Conservation (phyloP, 2,888 invertebrate species). For the Teinopalpus imperialis region DNA sequence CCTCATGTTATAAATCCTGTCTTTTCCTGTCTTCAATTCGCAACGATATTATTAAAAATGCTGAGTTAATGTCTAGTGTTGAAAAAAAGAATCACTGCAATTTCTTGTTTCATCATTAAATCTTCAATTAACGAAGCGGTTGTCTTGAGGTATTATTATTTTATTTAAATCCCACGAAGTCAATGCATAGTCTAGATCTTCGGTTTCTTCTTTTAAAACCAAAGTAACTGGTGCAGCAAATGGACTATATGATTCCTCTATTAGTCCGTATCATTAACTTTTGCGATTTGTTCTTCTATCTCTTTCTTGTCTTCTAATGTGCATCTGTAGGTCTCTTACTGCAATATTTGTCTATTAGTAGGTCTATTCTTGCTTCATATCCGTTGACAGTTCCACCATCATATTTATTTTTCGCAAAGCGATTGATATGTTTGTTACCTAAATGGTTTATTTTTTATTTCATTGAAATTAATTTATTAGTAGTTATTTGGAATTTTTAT, state of each 20-base stretch:
- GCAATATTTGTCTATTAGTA: too few species aligned
- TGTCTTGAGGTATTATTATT: slow-evolving; percentile 41
- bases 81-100: slow-evolving; percentile 43
- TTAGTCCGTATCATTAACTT: too few species aligned
- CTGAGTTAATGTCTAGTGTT: slow-evolving; percentile 46
- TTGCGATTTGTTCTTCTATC: background rate
- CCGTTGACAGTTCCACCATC: too few species aligned
- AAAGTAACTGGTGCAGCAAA: slow-evolving; percentile 32
- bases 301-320: background rate
- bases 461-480: too few species aligned
- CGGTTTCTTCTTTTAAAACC: slow-evolving; percentile 28
- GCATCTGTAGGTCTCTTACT: too few species aligned
- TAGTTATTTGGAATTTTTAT: too few species aligned
- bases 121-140: slow-evolving; percentile 44
- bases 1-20: slow-evolving; percentile 36
- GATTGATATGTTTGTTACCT: too few species aligned
- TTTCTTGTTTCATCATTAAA: slow-evolving; percentile 41
- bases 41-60: slow-evolving; percentile 50
- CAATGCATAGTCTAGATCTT: slow-evolving; percentile 40
- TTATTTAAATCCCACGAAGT: slow-evolving; percentile 42
- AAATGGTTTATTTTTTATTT: too few species aligned
- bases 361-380: too few species aligned
- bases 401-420: too few species aligned
- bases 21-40: slow-evolving; percentile 39
- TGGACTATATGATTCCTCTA: slow-evolving; percentile 36